Conservation (phyloP, 2,888 invertebrate species). For the Coecobrya sp. region DNA sequence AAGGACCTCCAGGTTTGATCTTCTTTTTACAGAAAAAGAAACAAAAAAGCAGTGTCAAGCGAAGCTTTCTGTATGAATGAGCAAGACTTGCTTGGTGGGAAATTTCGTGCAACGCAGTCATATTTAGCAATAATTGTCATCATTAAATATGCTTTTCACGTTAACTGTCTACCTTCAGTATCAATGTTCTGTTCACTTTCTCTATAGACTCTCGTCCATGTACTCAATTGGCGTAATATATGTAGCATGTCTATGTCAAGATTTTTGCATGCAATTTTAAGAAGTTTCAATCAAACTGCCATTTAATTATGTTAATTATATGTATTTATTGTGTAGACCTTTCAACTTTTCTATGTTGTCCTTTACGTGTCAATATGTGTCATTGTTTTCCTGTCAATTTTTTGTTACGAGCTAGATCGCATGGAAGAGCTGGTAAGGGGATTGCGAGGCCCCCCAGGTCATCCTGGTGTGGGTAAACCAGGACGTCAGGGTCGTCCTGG, state of each 20-base stretch:
- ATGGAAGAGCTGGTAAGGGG: slow-evolving; percentile 90
- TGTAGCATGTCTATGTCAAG: too few relatives aligned
- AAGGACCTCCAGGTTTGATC: slow-evolving; percentile 91
- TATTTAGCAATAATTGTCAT: not conserved
- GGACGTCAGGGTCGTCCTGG: slow-evolving; percentile 88
- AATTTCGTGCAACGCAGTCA: slow-evolving; percentile 5
- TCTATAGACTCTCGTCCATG: too few relatives aligned
- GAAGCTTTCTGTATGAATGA: slow-evolving; percentile 41
- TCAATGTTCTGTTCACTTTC: too few relatives aligned
- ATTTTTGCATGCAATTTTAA: too few relatives aligned
- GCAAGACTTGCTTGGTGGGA: slow-evolving; percentile 32
- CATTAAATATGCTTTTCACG: not conserved
- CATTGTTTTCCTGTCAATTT: slow-evolving; percentile 52
- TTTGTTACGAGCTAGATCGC: slow-evolving; percentile 88
- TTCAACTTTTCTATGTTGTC: slow-evolving; percentile 43
- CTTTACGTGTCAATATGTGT: not conserved
- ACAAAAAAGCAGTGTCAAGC: slow-evolving; percentile 8
- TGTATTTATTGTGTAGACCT: slow-evolving; percentile 4
- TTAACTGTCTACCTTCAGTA: too few relatives aligned
- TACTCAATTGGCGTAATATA: too few relatives aligned
- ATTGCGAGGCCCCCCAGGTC: slow-evolving; percentile 92
- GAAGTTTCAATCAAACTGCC: too few relatives aligned
- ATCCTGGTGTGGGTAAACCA: slow-evolving; percentile 89
- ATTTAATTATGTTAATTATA: not conserved
- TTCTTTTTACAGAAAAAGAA: slow-evolving; percentile 5